Percentiles rank a stretch among this genome's conserved stretches.
These are phyloP conservation scores for Enteromius afrohamiltoni DNA, from an alignment of 2,797 vertebrate genomes.

Conservation along the genomic window DNA sequence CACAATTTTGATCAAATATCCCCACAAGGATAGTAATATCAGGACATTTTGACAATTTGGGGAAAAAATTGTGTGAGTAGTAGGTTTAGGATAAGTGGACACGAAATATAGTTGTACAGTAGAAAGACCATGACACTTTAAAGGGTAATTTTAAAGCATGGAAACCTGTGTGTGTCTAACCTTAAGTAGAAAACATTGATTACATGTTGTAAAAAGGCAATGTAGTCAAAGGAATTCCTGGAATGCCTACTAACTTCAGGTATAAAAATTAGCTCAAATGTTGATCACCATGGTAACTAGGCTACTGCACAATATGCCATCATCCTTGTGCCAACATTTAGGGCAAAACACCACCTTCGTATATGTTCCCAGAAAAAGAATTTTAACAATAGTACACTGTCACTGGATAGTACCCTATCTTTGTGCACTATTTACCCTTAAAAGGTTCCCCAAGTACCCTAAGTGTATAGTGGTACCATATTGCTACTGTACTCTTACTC, in stretches of 20 bases:
- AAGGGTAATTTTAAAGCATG: background rate
- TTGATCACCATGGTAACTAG: conserved; percentile 4
- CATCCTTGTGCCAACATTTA: background rate
- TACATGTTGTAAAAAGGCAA: too few species aligned
- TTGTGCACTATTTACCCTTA: background rate
- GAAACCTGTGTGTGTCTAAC: background rate
- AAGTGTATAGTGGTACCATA: background rate
- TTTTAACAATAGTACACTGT: background rate
- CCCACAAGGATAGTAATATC: background rate
- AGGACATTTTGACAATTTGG: background rate
- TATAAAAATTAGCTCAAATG: background rate
- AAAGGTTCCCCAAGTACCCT: background rate
- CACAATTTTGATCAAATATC: background rate
- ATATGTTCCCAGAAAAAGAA: background rate
- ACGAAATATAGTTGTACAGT: background rate
- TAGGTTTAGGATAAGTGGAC: background rate
- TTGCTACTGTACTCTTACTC: background rate
- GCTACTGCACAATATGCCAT: background rate
- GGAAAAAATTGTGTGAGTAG: background rate
- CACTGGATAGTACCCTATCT: background rate
- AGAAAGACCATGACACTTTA: background rate
- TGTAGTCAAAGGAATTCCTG: background rate
- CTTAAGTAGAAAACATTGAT: background rate
- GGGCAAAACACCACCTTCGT: background rate
- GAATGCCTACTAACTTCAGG: background rate